Conservation (phyloP, 53 echinoderm and acorn worm species). For the Hippasteria phrygiana region DNA sequence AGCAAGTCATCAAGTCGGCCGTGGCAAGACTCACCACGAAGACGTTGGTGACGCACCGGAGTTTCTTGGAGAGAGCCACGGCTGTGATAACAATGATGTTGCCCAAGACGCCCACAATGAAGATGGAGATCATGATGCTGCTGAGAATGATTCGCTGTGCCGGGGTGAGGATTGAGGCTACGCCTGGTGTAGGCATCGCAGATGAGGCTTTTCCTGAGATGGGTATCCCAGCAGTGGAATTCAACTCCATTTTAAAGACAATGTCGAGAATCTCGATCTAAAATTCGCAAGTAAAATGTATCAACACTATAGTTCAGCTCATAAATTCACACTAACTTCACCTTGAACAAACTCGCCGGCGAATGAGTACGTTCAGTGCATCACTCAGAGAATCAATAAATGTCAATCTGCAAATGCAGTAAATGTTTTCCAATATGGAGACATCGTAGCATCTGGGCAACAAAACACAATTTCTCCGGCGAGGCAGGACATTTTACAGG, state of each 20-base stretch:
- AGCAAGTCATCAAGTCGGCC: constrained; percentile 55
- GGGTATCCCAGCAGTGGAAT: neutral
- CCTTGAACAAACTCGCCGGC: neutral
- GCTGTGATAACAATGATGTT: constrained; percentile 62
- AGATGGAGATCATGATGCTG: constrained; percentile 43
- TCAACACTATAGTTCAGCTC: neutral
- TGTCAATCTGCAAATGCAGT: neutral
- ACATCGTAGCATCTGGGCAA: no score
- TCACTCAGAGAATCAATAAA: neutral
- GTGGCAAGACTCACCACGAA: constrained; percentile 62
- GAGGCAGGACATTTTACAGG: neutral
- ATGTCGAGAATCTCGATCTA: neutral
- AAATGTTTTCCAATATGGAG: neutral
- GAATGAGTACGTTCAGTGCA: neutral
- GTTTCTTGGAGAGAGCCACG: constrained; percentile 58
- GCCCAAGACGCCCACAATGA: constrained; percentile 45
- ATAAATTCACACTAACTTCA: neutral
- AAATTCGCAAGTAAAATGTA: neutral
- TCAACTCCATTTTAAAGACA: neutral
- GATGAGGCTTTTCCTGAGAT: neutral
- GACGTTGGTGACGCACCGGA: constrained; percentile 60
- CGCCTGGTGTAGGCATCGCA: neutral
- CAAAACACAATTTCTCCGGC: no score
- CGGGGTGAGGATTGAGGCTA: constrained; percentile 39
- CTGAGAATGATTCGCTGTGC: constrained; percentile 18